A percentile compares a stretch with the other conserved stretches of the same genome.
Conservation (phyloP, 64 coral and sea anemone genomes). For the Dendronephthya gigantea region DNA sequence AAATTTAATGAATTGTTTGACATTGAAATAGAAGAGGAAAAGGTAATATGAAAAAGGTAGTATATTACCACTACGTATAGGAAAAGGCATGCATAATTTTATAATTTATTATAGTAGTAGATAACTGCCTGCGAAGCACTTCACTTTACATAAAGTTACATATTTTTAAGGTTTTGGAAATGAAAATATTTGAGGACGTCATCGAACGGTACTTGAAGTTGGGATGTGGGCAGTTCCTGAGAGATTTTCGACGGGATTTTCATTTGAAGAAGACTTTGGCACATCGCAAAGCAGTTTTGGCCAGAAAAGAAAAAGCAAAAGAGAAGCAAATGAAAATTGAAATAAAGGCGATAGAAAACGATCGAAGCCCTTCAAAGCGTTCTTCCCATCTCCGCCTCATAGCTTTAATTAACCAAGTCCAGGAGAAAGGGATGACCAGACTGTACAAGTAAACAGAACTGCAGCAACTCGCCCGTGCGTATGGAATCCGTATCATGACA, state of each 20-base stretch:
- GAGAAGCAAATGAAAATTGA: not conserved
- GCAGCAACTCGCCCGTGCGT: not conserved
- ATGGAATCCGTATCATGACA: not conserved
- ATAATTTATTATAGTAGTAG: no score
- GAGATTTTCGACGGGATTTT: not conserved
- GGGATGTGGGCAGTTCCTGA: slow-evolving; percentile 17
- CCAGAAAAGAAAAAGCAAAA: not conserved
- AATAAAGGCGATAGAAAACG: not conserved
- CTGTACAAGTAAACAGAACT: not conserved
- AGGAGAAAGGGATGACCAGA: not conserved
- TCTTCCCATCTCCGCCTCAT: not conserved
- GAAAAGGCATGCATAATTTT: no score
- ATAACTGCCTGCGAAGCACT: no score
- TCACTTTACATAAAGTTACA: no score
- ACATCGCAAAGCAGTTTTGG: slow-evolving; percentile 11
- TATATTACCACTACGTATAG: no score
- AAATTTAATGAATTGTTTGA: slow-evolving; percentile 32
- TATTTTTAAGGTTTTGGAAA: not conserved
- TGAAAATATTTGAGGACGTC: not conserved
- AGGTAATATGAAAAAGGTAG: no score
- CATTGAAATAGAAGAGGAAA: not conserved
- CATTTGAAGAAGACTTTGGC: not conserved
- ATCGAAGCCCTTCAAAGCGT: not conserved
- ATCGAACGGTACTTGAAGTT: not conserved
- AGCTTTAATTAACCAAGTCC: not conserved